phyloP scores from a whole-genome alignment of 1,140 invertebrate species.

The Goniozus legneri region DNA sequence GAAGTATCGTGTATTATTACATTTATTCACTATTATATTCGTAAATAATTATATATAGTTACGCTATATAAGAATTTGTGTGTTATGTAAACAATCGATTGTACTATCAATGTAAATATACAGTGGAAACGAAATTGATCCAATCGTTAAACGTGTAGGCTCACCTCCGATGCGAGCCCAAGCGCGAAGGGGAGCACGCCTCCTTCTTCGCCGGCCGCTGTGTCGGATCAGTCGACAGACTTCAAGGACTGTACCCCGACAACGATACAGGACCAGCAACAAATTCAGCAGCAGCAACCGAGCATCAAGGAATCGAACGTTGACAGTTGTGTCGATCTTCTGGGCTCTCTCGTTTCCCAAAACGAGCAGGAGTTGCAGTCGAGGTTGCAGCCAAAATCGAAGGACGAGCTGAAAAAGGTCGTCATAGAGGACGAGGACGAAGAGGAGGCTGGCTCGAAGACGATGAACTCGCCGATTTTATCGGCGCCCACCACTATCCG shows the following conservation, averaged over 20 bases:
- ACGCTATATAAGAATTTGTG: no score
- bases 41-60: no score
- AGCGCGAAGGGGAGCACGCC: constrained; percentile 17
- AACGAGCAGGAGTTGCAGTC: constrained; percentile 20
- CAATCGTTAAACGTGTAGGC: no score
- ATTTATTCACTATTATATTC: no score
- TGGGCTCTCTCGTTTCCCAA: constrained; percentile 17
- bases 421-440: constrained; percentile 37
- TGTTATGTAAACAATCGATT: no score
- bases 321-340: constrained; percentile 19
- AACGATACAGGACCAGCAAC: constrained; percentile 39
- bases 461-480: constrained; percentile 60
- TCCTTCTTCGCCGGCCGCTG: constrained; percentile 3
- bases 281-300: no score
- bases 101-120: no score
- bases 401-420: no score
- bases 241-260: constrained; percentile 22
- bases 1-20: no score
- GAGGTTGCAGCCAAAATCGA: constrained; percentile 17
- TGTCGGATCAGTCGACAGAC: constrained; percentile 18
- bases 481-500: constrained; percentile 75
- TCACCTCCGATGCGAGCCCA: constrained; percentile 31
- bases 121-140: no score
- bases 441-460: constrained; percentile 42
- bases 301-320: no score